A percentile compares a stretch with the other conserved stretches of the same genome.
Conservation (phyloP, 2,888 invertebrate genomes). For the Flexamia atlantica region DNA sequence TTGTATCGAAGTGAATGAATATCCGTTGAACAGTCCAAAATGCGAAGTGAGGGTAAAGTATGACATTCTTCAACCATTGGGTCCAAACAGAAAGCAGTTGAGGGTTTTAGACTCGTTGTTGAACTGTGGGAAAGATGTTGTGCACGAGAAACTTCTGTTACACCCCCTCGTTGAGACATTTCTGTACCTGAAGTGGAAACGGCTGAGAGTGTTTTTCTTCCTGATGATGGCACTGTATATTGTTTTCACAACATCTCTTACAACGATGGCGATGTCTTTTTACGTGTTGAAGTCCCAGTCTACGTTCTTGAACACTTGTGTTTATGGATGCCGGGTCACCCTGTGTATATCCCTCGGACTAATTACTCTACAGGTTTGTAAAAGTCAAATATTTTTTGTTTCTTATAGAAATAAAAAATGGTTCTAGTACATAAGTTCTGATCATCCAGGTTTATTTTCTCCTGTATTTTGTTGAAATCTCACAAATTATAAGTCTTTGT, state of each 20-base stretch:
- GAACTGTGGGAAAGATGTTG: constrained; percentile 77
- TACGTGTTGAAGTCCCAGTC: constrained; percentile 54
- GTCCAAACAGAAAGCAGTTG: constrained; percentile 75
- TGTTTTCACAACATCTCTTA: constrained; percentile 76
- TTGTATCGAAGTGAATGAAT: constrained; percentile 76
- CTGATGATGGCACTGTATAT: constrained; percentile 76
- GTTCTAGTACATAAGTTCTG: no score
- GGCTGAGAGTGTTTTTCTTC: constrained; percentile 77
- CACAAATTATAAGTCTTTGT: no score
- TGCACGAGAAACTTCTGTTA: constrained; percentile 76
- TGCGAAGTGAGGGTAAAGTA: constrained; percentile 78
- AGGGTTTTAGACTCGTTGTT: constrained; percentile 78
- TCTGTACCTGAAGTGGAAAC: constrained; percentile 79
- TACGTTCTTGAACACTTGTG: constrained; percentile 27
- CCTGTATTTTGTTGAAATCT: no score
- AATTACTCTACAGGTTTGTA: constrained; percentile 75
- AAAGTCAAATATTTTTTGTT: no score
- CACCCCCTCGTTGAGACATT: constrained; percentile 80
- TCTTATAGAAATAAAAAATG: no score
- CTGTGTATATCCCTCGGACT: constrained; percentile 67
- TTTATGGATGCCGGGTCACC: constrained; percentile 46
- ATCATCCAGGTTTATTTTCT: no score
- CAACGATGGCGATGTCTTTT: constrained; percentile 73
- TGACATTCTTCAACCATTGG: constrained; percentile 72
- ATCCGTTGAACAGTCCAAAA: constrained; percentile 74